phyloP scores from a whole-genome alignment of 2,888 invertebrate genomes.

The Callyntrura guangdongensis region DNA sequence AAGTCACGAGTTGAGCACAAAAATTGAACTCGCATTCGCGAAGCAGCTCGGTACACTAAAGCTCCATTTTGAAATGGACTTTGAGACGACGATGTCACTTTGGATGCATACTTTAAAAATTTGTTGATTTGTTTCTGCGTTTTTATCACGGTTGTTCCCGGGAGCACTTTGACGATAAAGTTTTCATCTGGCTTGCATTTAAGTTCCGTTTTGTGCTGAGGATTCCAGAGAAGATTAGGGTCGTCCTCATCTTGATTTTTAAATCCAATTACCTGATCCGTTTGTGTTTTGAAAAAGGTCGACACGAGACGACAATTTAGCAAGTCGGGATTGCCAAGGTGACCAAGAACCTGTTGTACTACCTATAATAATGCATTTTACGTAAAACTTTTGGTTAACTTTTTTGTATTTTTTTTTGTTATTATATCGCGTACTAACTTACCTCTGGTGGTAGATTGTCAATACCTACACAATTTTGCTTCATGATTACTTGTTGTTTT shows the following conservation, averaged over 20 bases:
- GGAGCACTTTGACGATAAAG: neutral
- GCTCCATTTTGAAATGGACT: constrained; percentile 9
- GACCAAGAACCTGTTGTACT: neutral
- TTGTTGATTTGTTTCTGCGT: neutral
- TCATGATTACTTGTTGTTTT: too few species aligned
- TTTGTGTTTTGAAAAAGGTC: neutral
- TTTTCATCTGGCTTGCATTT: neutral
- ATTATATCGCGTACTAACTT: neutral
- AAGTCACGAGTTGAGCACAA: neutral
- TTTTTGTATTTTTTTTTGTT: too few species aligned
- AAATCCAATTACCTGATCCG: neutral
- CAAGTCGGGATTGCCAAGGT: neutral
- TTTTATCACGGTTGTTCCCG: neutral
- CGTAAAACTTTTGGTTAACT: too few species aligned
- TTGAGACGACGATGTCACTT: neutral
- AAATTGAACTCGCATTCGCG: neutral
- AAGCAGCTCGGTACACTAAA: neutral
- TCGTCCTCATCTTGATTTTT: constrained; percentile 1
- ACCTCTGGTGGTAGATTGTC: neutral
- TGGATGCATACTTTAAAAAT: neutral
- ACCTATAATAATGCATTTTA: neutral
- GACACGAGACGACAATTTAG: neutral
- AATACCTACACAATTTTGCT: neutral
- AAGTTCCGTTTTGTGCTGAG: neutral
- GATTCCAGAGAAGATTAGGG: neutral